Percentiles rank a stretch among this genome's conserved stretches.
Evolutionary conservation across 2,888 invertebrate genomes (phyloP).

Genomic region (Dyspetes luteomarginatus): DNA sequence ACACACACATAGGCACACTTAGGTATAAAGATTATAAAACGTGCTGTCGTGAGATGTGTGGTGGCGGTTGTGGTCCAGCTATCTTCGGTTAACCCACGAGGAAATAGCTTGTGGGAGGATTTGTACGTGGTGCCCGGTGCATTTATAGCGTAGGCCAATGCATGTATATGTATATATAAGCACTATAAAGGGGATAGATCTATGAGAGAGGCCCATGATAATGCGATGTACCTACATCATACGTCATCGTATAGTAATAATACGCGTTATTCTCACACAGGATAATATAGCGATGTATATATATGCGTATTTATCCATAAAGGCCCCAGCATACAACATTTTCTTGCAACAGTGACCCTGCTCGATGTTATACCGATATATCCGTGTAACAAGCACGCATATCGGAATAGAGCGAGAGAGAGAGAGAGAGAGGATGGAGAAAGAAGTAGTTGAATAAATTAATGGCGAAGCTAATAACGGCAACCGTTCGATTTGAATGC

Average conservation of each 20-base stretch:
- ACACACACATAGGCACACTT: neutral
- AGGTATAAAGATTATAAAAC: too few species aligned
- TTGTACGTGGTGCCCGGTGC: constrained; percentile 7
- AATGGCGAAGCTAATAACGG: constrained; percentile 63
- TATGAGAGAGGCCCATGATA: constrained; percentile 1
- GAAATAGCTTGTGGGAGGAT: constrained; percentile 62
- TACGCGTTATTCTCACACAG: constrained; percentile 13
- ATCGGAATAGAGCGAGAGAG: constrained; percentile 30
- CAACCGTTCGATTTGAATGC: constrained; percentile 64
- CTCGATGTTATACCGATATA: constrained; percentile 16
- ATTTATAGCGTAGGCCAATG: neutral
- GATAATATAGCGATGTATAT: constrained; percentile 12
- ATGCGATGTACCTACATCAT: neutral
- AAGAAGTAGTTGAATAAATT: constrained; percentile 62
- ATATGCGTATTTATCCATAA: constrained; percentile 9
- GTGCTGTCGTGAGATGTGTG: too few species aligned
- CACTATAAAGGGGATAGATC: neutral
- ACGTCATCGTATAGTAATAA: constrained; percentile 57
- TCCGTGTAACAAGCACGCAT: constrained; percentile 1
- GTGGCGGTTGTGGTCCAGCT: constrained; percentile 59
- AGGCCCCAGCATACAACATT: constrained; percentile 46
- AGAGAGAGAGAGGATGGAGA: constrained; percentile 24
- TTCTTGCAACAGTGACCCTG: constrained; percentile 40
- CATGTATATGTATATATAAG: constrained; percentile 3
- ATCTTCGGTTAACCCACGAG: constrained; percentile 46